These are phyloP conservation scores for Troides aeacus DNA, from an alignment of 2,888 invertebrate genomes.

Conservation along the genomic window DNA sequence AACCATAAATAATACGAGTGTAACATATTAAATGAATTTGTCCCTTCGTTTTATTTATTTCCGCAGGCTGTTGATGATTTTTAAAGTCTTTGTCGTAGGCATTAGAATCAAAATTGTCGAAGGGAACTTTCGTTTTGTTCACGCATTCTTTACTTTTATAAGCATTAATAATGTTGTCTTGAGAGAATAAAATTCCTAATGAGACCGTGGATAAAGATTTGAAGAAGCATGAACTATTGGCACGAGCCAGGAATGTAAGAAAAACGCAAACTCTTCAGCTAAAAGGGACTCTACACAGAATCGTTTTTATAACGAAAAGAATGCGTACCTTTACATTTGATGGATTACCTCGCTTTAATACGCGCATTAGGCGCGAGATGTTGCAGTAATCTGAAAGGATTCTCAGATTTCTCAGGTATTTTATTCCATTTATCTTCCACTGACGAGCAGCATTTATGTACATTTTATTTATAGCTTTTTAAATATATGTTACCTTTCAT, in stretches of 20 bases:
- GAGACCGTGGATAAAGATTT: constrained; percentile 50
- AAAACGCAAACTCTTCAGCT: constrained; percentile 41
- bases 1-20: constrained; percentile 10
- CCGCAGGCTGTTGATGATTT: background rate
- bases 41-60: background rate
- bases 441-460: constrained; percentile 9
- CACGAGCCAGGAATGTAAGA: constrained; percentile 68
- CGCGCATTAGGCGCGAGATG: constrained; percentile 14
- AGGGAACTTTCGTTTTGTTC: constrained; percentile 12
- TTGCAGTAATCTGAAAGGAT: constrained; percentile 27
- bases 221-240: constrained; percentile 56
- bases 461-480: constrained; percentile 18
- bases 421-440: constrained; percentile 8
- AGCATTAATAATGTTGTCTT: constrained; percentile 18
- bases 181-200: constrained; percentile 31
- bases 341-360: constrained; percentile 32
- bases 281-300: constrained; percentile 29
- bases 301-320: constrained; percentile 26
- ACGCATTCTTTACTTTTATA: constrained; percentile 14
- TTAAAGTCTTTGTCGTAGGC: background rate
- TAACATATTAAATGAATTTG: constrained; percentile 4
- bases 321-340: constrained; percentile 31
- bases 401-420: background rate
- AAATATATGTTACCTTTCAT: constrained; percentile 18
- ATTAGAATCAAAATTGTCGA: constrained; percentile 2